phyloP scores from a whole-genome alignment of 2,797 vertebrate genomes.

The Brachyrhaphis roseni region DNA sequence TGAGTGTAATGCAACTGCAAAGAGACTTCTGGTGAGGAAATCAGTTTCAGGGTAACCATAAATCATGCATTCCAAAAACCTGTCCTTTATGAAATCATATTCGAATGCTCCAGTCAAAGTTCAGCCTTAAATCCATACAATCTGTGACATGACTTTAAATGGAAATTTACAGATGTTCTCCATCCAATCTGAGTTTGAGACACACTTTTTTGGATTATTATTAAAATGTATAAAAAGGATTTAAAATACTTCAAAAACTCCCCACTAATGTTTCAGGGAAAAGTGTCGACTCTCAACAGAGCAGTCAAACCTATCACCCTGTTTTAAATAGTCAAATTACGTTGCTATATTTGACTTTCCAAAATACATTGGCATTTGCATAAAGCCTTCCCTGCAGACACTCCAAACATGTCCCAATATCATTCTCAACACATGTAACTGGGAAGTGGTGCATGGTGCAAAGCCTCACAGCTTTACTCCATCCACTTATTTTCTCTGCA shows the following conservation, averaged over 20 bases:
- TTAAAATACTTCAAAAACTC: background rate
- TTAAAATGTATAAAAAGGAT: background rate
- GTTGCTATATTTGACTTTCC: conserved; percentile 34
- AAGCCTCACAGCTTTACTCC: conserved; percentile 13
- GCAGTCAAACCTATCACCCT: background rate
- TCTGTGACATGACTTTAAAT: background rate
- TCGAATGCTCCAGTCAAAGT: background rate
- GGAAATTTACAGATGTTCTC: background rate
- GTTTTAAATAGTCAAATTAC: conserved; percentile 75
- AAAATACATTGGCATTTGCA: conserved; percentile 16
- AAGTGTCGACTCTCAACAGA: background rate
- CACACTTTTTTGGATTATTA: background rate
- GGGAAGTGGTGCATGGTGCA: conserved; percentile 5
- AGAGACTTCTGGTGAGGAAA: background rate
- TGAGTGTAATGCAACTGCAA: background rate
- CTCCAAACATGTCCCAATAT: conserved; percentile 6
- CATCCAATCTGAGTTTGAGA: background rate
- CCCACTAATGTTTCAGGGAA: background rate
- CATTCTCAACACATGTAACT: conserved; percentile 8
- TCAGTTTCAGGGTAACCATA: background rate
- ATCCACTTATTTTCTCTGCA: conserved; percentile 31
- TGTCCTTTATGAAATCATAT: background rate
- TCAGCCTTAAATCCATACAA: background rate
- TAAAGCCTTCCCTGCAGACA: conserved; percentile 5
- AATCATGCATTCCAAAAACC: background rate